Conservation (phyloP, 64 coral and sea anemone species). For the Trachythela sp. region DNA sequence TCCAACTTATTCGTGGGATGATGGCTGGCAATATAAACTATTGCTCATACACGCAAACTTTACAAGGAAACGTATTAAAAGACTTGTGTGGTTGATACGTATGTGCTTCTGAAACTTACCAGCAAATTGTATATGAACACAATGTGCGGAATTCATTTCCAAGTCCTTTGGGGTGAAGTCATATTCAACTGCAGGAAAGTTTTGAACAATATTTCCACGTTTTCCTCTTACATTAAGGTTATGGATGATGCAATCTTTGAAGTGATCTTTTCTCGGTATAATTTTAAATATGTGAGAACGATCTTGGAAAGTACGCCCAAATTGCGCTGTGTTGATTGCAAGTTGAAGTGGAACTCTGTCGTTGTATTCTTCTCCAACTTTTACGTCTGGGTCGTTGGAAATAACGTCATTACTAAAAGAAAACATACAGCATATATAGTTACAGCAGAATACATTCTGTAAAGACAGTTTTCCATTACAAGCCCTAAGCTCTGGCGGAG, state of each 20-base stretch:
- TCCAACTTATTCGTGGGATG: too few species aligned
- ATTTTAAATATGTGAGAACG: not conserved
- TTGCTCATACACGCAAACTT: too few species aligned
- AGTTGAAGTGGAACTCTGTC: constrained; percentile 1
- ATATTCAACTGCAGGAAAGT: not conserved
- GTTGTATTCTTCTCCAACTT: not conserved
- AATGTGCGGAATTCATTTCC: not conserved
- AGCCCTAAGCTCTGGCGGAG: too few species aligned
- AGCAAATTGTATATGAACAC: not conserved
- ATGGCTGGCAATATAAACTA: too few species aligned
- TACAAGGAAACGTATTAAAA: too few species aligned
- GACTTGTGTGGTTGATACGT: not conserved
- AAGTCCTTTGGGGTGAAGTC: not conserved
- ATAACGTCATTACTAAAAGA: not conserved
- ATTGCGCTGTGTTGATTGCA: not conserved
- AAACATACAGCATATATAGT: not conserved
- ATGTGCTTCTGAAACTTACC: not conserved
- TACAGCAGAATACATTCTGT: not conserved
- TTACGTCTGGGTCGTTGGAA: not conserved
- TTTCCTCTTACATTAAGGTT: not conserved
- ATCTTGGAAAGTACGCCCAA: constrained; percentile 2
- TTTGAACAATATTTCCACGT: constrained; percentile 1
- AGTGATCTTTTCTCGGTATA: not conserved
- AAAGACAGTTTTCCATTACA: too few species aligned
- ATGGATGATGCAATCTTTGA: not conserved